Conservation (phyloP, 2,888 invertebrate species). For the Craniophora ligustri region DNA sequence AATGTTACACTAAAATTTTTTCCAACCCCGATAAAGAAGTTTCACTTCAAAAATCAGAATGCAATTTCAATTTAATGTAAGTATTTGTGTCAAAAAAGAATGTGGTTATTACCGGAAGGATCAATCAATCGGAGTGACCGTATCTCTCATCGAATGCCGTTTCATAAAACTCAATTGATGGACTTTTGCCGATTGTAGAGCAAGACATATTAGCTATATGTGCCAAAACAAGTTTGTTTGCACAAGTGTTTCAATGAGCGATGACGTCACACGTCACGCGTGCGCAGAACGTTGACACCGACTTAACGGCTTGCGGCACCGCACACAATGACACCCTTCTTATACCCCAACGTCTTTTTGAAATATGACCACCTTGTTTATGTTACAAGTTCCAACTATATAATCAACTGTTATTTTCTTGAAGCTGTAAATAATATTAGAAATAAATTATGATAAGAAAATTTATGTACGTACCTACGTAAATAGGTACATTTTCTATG, state of each 20-base stretch:
- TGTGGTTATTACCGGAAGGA: slow-evolving; percentile 50
- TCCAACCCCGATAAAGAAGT: too few relatives aligned
- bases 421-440: slow-evolving; percentile 9
- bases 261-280: slow-evolving; percentile 61
- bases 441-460: neutral
- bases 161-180: slow-evolving; percentile 46
- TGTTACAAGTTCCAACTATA: slow-evolving; percentile 18
- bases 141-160: slow-evolving; percentile 55
- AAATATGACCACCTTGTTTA: slow-evolving; percentile 46
- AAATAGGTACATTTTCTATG: too few relatives aligned
- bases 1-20: too few relatives aligned
- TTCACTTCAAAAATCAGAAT: slow-evolving; percentile 6
- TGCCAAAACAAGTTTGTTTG: slow-evolving; percentile 64
- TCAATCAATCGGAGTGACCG: slow-evolving; percentile 57
- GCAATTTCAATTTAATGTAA: slow-evolving; percentile 11
- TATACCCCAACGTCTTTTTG: slow-evolving; percentile 44
- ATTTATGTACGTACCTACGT: too few relatives aligned
- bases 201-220: slow-evolving; percentile 60
- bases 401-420: slow-evolving; percentile 1
- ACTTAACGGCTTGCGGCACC: slow-evolving; percentile 70
- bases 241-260: slow-evolving; percentile 65
- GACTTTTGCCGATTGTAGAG: slow-evolving; percentile 54
- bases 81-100: slow-evolving; percentile 54
- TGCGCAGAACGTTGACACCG: slow-evolving; percentile 58
- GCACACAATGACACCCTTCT: slow-evolving; percentile 58